A percentile compares a stretch with the other conserved stretches of the same genome.
Evolutionary conservation across 2,888 invertebrate genomes (phyloP).

Genomic region (Lordiphosa fenestrarum): DNA sequence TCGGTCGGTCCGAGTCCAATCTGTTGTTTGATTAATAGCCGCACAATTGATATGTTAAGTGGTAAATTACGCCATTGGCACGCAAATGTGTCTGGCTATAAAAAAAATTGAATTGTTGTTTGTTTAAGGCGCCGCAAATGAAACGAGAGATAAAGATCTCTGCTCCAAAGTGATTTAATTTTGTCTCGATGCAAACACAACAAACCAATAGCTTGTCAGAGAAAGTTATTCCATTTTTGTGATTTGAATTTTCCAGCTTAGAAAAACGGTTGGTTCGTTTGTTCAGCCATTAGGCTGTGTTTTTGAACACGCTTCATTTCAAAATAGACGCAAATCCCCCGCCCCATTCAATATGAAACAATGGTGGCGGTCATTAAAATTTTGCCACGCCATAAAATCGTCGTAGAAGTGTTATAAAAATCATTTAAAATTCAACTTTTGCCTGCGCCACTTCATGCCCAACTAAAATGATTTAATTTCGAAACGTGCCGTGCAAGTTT

Average conservation of each 20-base stretch:
- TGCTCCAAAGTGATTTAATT: constrained; percentile 63
- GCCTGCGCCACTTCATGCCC: constrained; percentile 40
- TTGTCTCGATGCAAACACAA: constrained; percentile 17
- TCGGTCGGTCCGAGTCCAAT: constrained; percentile 17
- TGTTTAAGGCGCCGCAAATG: constrained; percentile 71
- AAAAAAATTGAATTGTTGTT: constrained; percentile 51
- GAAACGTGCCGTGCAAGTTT: constrained; percentile 71
- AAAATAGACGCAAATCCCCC: too few relatives aligned
- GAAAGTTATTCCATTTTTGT: constrained; percentile 49
- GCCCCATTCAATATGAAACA: constrained; percentile 60
- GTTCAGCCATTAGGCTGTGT: constrained; percentile 56
- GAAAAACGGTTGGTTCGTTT: constrained; percentile 35
- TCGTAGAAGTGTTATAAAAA: constrained; percentile 70
- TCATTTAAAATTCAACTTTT: constrained; percentile 54
- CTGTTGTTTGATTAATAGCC: constrained; percentile 71
- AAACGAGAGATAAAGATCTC: constrained; percentile 39
- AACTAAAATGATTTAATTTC: constrained; percentile 78
- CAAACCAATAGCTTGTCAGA: constrained; percentile 17
- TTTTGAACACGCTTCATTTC: constrained; percentile 56
- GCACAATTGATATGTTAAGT: constrained; percentile 74
- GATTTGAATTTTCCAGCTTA: constrained; percentile 16
- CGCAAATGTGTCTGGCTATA: constrained; percentile 61
- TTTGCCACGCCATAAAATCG: constrained; percentile 68
- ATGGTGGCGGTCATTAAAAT: constrained; percentile 60
- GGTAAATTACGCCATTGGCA: constrained; percentile 75